Conservation (phyloP, 2,888 invertebrate genomes). For the Andrena chrysosceles region DNA sequence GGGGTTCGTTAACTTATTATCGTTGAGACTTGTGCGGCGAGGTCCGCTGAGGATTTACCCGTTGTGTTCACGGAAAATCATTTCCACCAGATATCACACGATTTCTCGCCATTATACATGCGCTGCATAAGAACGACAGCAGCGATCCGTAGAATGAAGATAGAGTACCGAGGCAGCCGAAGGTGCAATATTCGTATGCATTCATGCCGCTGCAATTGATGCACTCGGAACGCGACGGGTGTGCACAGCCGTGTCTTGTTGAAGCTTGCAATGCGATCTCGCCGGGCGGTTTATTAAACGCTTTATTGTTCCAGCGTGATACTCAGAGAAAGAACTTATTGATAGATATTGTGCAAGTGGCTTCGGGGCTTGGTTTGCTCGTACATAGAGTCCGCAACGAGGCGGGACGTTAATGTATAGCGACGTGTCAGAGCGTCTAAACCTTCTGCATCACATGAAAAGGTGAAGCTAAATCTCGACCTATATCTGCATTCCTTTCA, state of each 20-base stretch:
- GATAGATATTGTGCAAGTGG: slow-evolving; percentile 50
- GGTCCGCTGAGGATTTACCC: background rate
- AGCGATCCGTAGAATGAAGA: slow-evolving; percentile 33
- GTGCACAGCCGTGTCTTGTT: slow-evolving; percentile 47
- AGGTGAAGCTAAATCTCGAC: slow-evolving; percentile 23
- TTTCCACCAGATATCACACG: slow-evolving; percentile 29
- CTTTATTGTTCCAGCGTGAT: slow-evolving; percentile 60
- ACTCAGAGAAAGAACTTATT: slow-evolving; percentile 35
- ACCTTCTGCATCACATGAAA: slow-evolving; percentile 15
- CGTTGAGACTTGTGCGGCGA: background rate
- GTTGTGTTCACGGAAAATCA: slow-evolving; percentile 10
- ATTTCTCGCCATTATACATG: slow-evolving; percentile 13
- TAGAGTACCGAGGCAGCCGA: slow-evolving; percentile 30
- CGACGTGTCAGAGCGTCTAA: slow-evolving; percentile 42
- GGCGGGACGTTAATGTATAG: slow-evolving; percentile 44
- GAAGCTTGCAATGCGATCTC: slow-evolving; percentile 41
- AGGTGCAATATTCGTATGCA: slow-evolving; percentile 54
- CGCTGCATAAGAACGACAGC: slow-evolving; percentile 14
- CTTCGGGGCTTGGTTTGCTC: slow-evolving; percentile 25
- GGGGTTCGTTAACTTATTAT: background rate
- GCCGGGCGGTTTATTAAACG: slow-evolving; percentile 65
- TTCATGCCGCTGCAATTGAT: slow-evolving; percentile 52
- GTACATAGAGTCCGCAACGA: slow-evolving; percentile 20
- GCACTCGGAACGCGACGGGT: slow-evolving; percentile 26
- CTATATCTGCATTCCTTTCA: background rate